Percentiles rank a stretch among this genome's conserved stretches.
phyloP scores from a whole-genome alignment of 30 jellyfish, hydroid and myxozoan genomes.

The Rhopilema esculentum region DNA sequence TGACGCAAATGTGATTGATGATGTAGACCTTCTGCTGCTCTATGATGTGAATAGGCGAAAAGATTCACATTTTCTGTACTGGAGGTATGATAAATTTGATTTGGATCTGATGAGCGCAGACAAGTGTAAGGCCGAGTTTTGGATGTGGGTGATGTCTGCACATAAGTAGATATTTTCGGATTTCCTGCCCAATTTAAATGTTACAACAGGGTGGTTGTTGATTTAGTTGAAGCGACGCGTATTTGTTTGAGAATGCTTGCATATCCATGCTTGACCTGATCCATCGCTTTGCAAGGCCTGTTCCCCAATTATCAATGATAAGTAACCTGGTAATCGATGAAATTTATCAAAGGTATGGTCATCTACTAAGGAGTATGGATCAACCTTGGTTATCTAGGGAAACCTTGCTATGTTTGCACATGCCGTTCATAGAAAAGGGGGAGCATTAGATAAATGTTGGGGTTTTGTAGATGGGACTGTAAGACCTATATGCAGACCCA shows the following conservation, averaged over 20 bases:
- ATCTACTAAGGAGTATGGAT: constrained; percentile 2
- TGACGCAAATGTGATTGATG: constrained; percentile 22
- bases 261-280: constrained; percentile 18
- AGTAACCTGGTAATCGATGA: background rate
- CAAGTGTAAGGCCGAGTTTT: constrained; percentile 32
- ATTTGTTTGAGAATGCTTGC: constrained; percentile 24
- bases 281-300: constrained; percentile 15
- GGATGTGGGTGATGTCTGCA: constrained; percentile 4
- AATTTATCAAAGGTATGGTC: background rate
- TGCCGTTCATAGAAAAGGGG: constrained; percentile 16
- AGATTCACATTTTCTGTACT: constrained; percentile 31
- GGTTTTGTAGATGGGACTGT: constrained; percentile 60
- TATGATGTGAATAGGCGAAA: constrained; percentile 1
- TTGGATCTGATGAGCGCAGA: constrained; percentile 15
- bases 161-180: background rate
- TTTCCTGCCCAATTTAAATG: constrained; percentile 26
- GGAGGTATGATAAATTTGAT: constrained; percentile 15
- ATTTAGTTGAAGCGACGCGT: constrained; percentile 30
- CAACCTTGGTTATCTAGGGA: constrained; percentile 17
- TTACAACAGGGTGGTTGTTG: constrained; percentile 39
- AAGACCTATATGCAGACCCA: constrained; percentile 45
- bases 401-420: constrained; percentile 4
- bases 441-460: constrained; percentile 47
- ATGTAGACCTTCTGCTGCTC: constrained; percentile 11
- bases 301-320: constrained; percentile 1